Percentiles rank a stretch among this genome's conserved stretches.
Evolutionary conservation across 2,888 invertebrate genomes (phyloP).

Genomic region (Falcaria lacertinaria): DNA sequence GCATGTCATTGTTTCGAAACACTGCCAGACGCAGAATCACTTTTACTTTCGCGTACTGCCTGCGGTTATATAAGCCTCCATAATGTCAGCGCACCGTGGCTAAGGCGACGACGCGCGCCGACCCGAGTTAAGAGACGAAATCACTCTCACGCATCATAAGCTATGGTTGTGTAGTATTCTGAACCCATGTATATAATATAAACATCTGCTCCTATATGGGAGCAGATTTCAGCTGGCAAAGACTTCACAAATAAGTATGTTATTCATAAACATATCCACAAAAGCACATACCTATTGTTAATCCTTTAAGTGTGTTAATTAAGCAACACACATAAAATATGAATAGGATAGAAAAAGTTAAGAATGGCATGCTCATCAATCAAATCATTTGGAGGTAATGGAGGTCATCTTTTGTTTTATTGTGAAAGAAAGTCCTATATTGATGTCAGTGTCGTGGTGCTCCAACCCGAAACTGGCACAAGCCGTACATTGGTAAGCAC

Average conservation of each 20-base stretch:
- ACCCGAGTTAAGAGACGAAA: slow-evolving; percentile 52
- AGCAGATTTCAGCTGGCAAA: no score
- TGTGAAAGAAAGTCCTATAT: slow-evolving; percentile 59
- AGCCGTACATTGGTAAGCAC: slow-evolving; percentile 45
- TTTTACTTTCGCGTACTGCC: slow-evolving; percentile 74
- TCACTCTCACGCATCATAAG: slow-evolving; percentile 52
- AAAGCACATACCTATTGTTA: no score
- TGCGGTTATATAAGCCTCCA: slow-evolving; percentile 63
- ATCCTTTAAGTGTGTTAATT: not conserved
- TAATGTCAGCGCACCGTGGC: slow-evolving; percentile 56
- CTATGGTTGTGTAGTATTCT: no score
- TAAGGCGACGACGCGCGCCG: slow-evolving; percentile 33
- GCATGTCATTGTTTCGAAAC: slow-evolving; percentile 67
- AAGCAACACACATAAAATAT: not conserved
- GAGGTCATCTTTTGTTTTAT: slow-evolving; percentile 58
- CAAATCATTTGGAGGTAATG: slow-evolving; percentile 15
- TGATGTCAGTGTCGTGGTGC: slow-evolving; percentile 65
- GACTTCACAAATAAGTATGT: not conserved
- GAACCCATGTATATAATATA: no score
- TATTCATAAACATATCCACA: not conserved
- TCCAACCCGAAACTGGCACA: slow-evolving; percentile 50
- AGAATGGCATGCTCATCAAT: not conserved
- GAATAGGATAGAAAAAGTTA: not conserved
- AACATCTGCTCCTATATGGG: no score
- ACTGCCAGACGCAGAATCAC: slow-evolving; percentile 60